Evolutionary conservation across 92 coral and sea anemone genomes (phyloP).

Genomic region (Epizoanthus ramosus): DNA sequence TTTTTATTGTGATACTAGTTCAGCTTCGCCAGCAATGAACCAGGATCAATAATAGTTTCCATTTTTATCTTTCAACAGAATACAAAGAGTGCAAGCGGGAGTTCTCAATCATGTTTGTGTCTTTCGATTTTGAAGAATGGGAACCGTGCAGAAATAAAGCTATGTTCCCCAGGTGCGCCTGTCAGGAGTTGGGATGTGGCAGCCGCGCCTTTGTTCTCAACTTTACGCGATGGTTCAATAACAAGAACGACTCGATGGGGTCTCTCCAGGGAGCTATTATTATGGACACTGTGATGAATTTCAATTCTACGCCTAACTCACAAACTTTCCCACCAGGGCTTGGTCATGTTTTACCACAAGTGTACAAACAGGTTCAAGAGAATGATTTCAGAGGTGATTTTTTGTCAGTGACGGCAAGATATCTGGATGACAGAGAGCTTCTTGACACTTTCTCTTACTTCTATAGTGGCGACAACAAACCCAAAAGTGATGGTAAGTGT

Average conservation of each 20-base stretch:
- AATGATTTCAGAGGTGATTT: constrained; percentile 74
- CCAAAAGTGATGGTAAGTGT: neutral
- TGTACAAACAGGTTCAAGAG: constrained; percentile 40
- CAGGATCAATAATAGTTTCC: no score
- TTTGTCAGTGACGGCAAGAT: constrained; percentile 64
- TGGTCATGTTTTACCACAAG: constrained; percentile 2
- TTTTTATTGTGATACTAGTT: no score
- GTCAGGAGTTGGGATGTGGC: constrained; percentile 51
- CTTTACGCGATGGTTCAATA: constrained; percentile 58
- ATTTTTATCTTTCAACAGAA: neutral
- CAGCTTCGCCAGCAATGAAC: no score
- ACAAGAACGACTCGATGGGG: constrained; percentile 48
- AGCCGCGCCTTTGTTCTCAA: constrained; percentile 73
- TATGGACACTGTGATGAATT: constrained; percentile 75
- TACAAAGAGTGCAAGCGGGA: constrained; percentile 47
- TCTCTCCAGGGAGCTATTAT: constrained; percentile 75
- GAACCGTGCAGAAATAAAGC: constrained; percentile 28
- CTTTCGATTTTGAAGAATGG: constrained; percentile 83
- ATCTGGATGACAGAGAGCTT: constrained; percentile 46
- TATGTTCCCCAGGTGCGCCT: constrained; percentile 42
- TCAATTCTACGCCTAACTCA: constrained; percentile 61
- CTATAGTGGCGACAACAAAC: constrained; percentile 27
- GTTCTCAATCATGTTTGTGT: constrained; percentile 69
- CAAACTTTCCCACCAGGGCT: constrained; percentile 51
- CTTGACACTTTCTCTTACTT: constrained; percentile 36